These are phyloP conservation scores for Acanthis flammea DNA, from an alignment of 2,797 vertebrate genomes.

Conservation along the genomic window DNA sequence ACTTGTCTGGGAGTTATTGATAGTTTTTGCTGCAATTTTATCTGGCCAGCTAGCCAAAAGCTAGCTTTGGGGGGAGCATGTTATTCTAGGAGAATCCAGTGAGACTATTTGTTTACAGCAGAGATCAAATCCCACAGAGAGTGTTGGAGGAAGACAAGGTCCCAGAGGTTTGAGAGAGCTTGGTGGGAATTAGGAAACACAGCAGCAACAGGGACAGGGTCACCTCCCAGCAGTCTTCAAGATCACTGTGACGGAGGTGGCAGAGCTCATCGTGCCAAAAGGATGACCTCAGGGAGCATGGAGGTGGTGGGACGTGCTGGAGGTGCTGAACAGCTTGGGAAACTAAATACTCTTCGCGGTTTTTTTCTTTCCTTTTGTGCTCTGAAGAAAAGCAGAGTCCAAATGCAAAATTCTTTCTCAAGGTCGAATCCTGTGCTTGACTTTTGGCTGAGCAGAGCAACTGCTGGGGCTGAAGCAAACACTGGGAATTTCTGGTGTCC, in stretches of 20 bases:
- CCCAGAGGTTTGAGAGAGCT: not conserved
- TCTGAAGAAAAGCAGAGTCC: not conserved
- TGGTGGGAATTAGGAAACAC: not conserved
- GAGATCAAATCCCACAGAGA: not conserved
- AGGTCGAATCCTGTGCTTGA: rapidly evolving
- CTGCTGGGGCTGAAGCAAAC: not conserved
- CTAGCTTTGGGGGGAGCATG: rapidly evolving
- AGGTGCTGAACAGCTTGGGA: not conserved
- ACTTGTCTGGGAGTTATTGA: not conserved
- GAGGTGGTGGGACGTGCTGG: not conserved
- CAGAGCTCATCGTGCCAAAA: rapidly evolving
- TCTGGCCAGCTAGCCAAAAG: not conserved
- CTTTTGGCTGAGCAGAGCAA: not conserved
- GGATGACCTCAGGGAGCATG: rapidly evolving
- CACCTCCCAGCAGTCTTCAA: not conserved
- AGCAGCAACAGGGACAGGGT: not conserved
- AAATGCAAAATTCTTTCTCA: not conserved
- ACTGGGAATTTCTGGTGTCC: not conserved
- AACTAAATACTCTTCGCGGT: not conserved
- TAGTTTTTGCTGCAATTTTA: not conserved
- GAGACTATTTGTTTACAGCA: not conserved
- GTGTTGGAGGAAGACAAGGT: not conserved
- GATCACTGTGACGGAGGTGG: rapidly evolving
- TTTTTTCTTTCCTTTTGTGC: not conserved
- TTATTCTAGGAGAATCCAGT: not conserved